phyloP scores from a whole-genome alignment of 2,888 invertebrate genomes.

The Didymodactylos carnosus region DNA sequence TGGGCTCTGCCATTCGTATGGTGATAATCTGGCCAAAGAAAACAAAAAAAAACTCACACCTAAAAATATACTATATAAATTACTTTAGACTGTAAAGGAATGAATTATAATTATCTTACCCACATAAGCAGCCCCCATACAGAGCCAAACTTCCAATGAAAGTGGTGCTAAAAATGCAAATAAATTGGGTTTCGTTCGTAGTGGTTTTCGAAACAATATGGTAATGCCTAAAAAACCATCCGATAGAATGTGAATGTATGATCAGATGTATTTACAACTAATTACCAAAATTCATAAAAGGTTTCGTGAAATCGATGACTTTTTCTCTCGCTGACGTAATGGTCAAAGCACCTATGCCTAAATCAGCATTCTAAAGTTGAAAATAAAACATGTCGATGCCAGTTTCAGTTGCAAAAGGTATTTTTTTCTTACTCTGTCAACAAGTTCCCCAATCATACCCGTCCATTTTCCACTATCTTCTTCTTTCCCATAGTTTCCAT shows the following conservation, averaged over 20 bases:
- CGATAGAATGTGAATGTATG: no score
- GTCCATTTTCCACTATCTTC: slow-evolving; percentile 38
- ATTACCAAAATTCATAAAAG: slow-evolving; percentile 81
- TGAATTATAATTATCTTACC: not conserved
- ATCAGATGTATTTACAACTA: no score
- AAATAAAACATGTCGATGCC: not conserved
- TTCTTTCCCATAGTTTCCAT: slow-evolving; percentile 15
- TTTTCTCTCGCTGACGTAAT: slow-evolving; percentile 85
- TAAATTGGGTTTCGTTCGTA: slow-evolving; percentile 53
- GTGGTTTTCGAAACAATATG: slow-evolving; percentile 40
- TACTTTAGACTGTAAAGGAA: not conserved
- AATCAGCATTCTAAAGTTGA: slow-evolving; percentile 56
- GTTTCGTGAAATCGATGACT: slow-evolving; percentile 88
- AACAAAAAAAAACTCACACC: slow-evolving; percentile 81
- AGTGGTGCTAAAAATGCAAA: slow-evolving; percentile 91
- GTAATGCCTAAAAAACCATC: not conserved
- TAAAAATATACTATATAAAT: slow-evolving; percentile 32
- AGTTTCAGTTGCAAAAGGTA: no score
- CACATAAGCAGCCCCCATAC: slow-evolving; percentile 73
- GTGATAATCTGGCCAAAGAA: slow-evolving; percentile 83
- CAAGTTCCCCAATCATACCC: slow-evolving; percentile 40
- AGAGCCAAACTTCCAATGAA: slow-evolving; percentile 78
- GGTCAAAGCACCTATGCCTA: slow-evolving; percentile 89
- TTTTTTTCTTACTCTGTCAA: slow-evolving; percentile 24
- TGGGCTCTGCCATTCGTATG: slow-evolving; percentile 58